phyloP scores from a whole-genome alignment of 35 echinoderm and acorn worm species.

The Nesometra sesokonis region DNA sequence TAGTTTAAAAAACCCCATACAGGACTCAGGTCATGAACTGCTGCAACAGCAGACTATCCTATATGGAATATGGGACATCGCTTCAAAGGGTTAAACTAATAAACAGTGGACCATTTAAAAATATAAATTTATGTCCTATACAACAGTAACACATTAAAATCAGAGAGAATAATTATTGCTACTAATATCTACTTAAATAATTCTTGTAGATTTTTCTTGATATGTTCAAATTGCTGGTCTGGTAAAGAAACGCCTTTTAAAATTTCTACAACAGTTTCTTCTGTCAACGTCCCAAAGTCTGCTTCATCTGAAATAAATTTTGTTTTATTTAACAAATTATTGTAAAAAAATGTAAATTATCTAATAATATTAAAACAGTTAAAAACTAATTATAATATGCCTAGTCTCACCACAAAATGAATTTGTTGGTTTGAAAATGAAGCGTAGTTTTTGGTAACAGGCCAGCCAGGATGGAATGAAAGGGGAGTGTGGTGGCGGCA shows the following conservation, averaged over 20 bases:
- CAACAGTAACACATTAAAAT: background rate
- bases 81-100: no score
- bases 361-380: background rate
- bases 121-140: no score
- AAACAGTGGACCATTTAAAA: no score
- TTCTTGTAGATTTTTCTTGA: conserved; percentile 7
- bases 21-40: no score
- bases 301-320: conserved; percentile 9
- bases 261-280: conserved; percentile 23
- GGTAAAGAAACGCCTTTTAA: conserved; percentile 3
- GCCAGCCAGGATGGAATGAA: no score
- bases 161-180: background rate
- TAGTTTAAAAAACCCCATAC: no score
- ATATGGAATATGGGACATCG: no score
- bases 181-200: background rate
- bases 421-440: no score
- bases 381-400: background rate
- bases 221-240: conserved; percentile 12
- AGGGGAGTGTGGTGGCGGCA: no score
- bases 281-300: conserved; percentile 7
- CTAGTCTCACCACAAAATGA: background rate
- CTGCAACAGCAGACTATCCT: no score
- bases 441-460: no score
- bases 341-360: no score
- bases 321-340: background rate